Base-by-base conservation (phyloP, 2,888 invertebrate genomes). In the Xylota sylvarum region DNA sequence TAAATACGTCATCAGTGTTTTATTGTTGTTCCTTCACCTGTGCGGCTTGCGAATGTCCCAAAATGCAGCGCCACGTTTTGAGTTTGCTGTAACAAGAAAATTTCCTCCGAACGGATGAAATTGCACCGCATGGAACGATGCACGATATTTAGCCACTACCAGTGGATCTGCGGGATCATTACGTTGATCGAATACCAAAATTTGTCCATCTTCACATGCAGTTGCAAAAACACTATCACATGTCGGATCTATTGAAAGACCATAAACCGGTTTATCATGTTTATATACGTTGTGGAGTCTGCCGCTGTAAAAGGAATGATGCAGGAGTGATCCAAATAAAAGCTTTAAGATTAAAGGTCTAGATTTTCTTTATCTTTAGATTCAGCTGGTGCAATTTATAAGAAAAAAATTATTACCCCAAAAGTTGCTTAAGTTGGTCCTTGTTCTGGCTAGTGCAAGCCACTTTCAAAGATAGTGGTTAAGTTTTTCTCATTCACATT, bases 51-150 rank as follows among this genome's bases (percentile, higher is more conserved):
- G 94, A 52, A 97, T 93, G 91, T 98, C 98, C 97, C 98, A 98
- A 50, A 98, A 94, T 5, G 96, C 96, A 52, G 97, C 96, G 0
- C 98, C 98, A 90, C 97, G 97, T 89, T 96, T 96, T 2, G 97
- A 96, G 93, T 98, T 98, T 0, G 98, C 98, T 5, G 98, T 97
- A 12, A 97, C 97, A 80, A 98, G 91, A 89, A 96, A 94, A 89
- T 96, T 94, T 0, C 96, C 94, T 90, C 98, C 97, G 27, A 94
- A 93, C 0, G 98, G 98, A 93, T 98, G 98, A 92, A 96, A 98
- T 95, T 97, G 97, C 43, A 98, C 98, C n/a, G 97, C 97, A 93
- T 98, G 98, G 93, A 97, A 98, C n/a, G 98, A 95, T 69, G 95
- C 94, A 89, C 94, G 94, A 89, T 96, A 92, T 88, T 95, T 94